These are phyloP conservation scores for Otis tarda DNA, from an alignment of 2,113 vertebrate species.

Conservation along the genomic window DNA sequence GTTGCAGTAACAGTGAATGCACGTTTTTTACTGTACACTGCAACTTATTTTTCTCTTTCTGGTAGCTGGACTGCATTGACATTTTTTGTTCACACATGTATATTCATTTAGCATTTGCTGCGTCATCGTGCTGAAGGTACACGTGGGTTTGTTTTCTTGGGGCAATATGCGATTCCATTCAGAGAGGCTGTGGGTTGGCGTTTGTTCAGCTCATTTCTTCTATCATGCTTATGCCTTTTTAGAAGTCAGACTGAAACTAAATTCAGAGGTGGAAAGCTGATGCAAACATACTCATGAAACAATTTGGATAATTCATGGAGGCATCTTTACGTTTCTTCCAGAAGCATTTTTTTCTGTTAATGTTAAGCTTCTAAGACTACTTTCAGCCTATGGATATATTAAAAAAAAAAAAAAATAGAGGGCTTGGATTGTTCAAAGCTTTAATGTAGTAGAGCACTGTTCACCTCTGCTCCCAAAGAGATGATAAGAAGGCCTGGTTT, in stretches of 20 bases:
- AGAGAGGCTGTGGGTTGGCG: background rate
- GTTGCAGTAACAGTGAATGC: background rate
- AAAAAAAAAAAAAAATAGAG: background rate
- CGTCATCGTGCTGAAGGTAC: background rate
- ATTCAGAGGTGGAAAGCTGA: background rate
- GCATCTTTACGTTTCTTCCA: background rate
- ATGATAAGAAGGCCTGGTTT: background rate
- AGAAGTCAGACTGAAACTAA: background rate
- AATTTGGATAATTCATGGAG: background rate
- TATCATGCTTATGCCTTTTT: slow-evolving; percentile 17
- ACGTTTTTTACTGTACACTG: background rate
- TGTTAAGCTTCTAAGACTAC: background rate
- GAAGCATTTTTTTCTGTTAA: background rate
- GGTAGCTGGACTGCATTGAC: background rate
- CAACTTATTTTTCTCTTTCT: background rate
- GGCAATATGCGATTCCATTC: background rate
- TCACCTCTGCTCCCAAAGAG: background rate
- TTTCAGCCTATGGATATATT: background rate
- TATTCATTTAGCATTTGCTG: background rate
- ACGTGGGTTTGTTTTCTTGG: slow-evolving; percentile 10
- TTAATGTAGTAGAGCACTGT: background rate
- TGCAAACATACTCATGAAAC: background rate
- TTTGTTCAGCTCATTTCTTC: background rate
- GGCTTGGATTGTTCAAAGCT: background rate
- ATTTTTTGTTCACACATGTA: background rate